phyloP scores from a whole-genome alignment of 1,140 invertebrate genomes.

The Drosophila funebris region DNA sequence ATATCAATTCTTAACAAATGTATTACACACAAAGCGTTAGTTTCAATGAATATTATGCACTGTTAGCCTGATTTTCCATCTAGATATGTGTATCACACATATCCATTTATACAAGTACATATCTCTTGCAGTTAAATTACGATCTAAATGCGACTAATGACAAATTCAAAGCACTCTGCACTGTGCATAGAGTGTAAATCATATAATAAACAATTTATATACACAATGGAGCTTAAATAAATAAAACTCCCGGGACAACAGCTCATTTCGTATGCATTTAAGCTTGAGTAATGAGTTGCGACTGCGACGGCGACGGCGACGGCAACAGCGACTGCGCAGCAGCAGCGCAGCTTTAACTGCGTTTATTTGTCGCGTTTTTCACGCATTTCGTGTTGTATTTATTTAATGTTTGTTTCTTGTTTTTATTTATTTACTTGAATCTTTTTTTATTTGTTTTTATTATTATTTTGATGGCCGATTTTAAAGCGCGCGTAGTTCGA shows the following conservation, averaged over 20 bases:
- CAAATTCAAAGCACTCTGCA: constrained; percentile 41
- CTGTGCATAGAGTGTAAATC: constrained; percentile 41
- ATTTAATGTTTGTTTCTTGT: constrained; percentile 1
- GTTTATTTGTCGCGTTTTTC: constrained; percentile 34
- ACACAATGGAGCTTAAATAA: constrained; percentile 58
- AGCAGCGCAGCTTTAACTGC: constrained; percentile 12
- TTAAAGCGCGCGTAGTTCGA: constrained; percentile 46
- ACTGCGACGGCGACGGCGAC: constrained; percentile 14
- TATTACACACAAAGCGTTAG: neutral
- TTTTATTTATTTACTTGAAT: constrained; percentile 13
- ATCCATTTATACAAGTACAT: too few relatives aligned
- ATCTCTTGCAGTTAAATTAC: constrained; percentile 1
- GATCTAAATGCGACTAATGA: constrained; percentile 33
- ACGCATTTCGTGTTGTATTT: constrained; percentile 28
- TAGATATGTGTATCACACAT: constrained; percentile 7
- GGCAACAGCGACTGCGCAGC: neutral
- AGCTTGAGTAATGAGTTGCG: constrained; percentile 69
- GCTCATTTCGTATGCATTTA: constrained; percentile 77
- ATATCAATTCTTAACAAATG: neutral
- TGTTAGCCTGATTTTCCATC: constrained; percentile 7
- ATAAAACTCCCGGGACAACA: constrained; percentile 50
- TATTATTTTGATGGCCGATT: constrained; percentile 46
- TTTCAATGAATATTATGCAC: neutral
- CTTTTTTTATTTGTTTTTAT: constrained; percentile 25
- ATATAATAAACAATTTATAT: constrained; percentile 63